Conservation (phyloP, 2,113 vertebrate genomes). For the Prionailurus bengalensis region DNA sequence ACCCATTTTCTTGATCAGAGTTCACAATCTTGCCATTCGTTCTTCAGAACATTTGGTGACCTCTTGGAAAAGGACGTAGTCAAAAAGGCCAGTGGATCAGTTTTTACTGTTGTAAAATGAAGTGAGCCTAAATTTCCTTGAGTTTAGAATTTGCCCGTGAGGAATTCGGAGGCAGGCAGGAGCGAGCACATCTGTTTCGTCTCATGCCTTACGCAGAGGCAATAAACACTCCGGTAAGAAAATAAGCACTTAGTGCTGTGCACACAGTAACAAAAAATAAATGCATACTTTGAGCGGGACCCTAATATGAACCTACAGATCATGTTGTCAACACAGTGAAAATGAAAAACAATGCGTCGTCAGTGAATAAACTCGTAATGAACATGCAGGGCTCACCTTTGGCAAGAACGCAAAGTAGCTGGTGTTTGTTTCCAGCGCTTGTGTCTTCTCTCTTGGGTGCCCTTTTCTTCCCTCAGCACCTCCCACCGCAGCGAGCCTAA, state of each 20-base stretch:
- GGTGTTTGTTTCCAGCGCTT: constrained; percentile 13
- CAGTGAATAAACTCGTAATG: constrained; percentile 61
- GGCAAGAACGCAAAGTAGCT: constrained; percentile 50
- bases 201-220: constrained; percentile 10
- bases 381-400: constrained; percentile 42
- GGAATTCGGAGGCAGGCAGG: constrained; percentile 55
- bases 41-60: constrained; percentile 47
- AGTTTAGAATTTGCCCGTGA: constrained; percentile 53
- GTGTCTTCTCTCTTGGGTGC: neutral
- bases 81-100: constrained; percentile 45
- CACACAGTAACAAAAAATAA: constrained; percentile 65
- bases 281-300: constrained; percentile 59
- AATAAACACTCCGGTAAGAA: constrained; percentile 68
- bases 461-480: neutral
- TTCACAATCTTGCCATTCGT: constrained; percentile 37
- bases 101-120: constrained; percentile 61
- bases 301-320: constrained; percentile 70
- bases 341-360: constrained; percentile 24
- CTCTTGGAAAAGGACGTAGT: constrained; percentile 51
- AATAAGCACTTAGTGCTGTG: constrained; percentile 68
- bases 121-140: constrained; percentile 52
- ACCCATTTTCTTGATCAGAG: neutral
- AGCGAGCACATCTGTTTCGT: constrained; percentile 50
- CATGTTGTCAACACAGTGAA: constrained; percentile 71
- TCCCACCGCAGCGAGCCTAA: neutral